Evolutionary conservation across 2,888 invertebrate genomes (phyloP).

Genomic region (Bugulina stolonifera): DNA sequence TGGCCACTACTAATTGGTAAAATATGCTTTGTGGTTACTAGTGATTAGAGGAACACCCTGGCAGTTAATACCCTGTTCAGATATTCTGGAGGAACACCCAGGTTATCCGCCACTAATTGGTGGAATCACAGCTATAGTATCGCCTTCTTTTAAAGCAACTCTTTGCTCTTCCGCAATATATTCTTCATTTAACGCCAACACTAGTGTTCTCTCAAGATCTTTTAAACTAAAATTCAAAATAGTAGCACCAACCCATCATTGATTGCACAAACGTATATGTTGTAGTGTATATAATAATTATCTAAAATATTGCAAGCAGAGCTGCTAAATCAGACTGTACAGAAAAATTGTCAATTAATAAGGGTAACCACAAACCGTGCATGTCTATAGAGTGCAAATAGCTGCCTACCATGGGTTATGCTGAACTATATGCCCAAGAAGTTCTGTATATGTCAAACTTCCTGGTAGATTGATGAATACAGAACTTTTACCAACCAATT

Average conservation of each 20-base stretch:
- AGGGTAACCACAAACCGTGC: neutral
- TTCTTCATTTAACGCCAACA: slow-evolving; percentile 77
- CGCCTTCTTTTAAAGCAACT: slow-evolving; percentile 60
- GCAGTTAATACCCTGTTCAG: no score
- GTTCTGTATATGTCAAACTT: slow-evolving; percentile 28
- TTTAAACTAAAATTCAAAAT: slow-evolving; percentile 55
- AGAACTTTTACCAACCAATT: slow-evolving; percentile 62
- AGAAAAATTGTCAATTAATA: neutral
- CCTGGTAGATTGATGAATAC: slow-evolving; percentile 20
- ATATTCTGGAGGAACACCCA: no score
- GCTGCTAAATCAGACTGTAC: no score
- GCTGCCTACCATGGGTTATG: slow-evolving; percentile 31
- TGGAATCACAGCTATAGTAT: slow-evolving; percentile 85
- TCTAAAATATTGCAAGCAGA: no score
- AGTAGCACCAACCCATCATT: no score
- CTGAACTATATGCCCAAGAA: slow-evolving; percentile 30
- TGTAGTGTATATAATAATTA: no score
- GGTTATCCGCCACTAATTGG: slow-evolving; percentile 83
- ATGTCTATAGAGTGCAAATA: neutral
- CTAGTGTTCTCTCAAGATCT: slow-evolving; percentile 64
- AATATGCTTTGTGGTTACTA: no score
- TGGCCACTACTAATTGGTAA: no score
- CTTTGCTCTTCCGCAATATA: slow-evolving; percentile 61
- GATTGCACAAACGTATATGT: no score
- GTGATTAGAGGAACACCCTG: no score